Conservation (phyloP, 1,140 invertebrate genomes). For the Drosophila dunni region DNA sequence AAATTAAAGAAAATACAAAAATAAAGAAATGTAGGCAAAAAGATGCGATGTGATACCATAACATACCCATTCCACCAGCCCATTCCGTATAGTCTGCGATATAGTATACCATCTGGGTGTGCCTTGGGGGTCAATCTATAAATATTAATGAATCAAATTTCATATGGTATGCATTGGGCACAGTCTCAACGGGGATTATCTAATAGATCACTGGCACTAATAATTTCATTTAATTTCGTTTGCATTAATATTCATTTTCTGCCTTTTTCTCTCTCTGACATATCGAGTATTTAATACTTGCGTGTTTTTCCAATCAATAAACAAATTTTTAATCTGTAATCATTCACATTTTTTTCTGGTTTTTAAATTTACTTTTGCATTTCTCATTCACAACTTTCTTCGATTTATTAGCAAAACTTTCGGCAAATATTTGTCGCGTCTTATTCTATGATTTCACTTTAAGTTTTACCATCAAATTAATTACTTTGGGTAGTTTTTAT, state of each 20-base stretch:
- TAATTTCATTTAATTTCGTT: conserved; percentile 40
- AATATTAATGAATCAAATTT: conserved; percentile 43
- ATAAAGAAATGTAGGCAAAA: background rate
- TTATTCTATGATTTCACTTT: conserved; percentile 9
- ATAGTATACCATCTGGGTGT: conserved; percentile 26
- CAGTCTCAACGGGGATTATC: conserved; percentile 27
- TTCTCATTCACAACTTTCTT: conserved; percentile 25
- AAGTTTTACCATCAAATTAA: no score
- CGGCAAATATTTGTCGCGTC: background rate
- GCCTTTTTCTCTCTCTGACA: conserved; percentile 1
- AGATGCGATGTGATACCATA: background rate
- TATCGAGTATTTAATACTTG: conserved; percentile 14
- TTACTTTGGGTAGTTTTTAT: no score
- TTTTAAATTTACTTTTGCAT: background rate
- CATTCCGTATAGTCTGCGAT: background rate
- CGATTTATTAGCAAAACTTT: background rate
- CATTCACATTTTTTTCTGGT: background rate
- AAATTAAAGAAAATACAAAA: background rate
- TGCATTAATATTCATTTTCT: conserved; percentile 39
- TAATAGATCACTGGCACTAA: conserved; percentile 40
- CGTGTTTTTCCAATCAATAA: conserved; percentile 6
- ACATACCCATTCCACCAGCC: background rate
- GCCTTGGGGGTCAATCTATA: conserved; percentile 29
- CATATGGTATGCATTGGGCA: conserved; percentile 45
- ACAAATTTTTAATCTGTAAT: conserved; percentile 1